Base-by-base conservation (phyloP, 2,888 invertebrate genomes). In the Cephalotes varians region DNA sequence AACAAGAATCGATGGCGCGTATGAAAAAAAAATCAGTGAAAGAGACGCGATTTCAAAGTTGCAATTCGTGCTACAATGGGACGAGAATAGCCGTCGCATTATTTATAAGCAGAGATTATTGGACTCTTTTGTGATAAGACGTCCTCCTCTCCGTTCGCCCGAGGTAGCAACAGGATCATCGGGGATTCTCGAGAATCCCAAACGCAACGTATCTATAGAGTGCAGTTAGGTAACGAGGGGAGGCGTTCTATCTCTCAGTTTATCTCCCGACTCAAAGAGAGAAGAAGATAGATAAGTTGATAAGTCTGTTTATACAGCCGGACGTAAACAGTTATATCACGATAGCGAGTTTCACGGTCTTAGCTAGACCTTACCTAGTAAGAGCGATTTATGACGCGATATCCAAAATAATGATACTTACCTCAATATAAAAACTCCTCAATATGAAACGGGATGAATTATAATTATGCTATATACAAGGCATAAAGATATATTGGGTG, bases 251-350 rank as follows among this genome's bases (percentile, higher is more conserved):
- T 51, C 65, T 37, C 25, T 49, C 34, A 31, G 47, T 56, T 34
- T 49, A 37, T 72, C 25, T 31, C 12, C 25, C 18, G 18, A 12
- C 18, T 31, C 10, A 51, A 25, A 71, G 25, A 73, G 62, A 56
- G 54, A 69, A 62, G n/a, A 25, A 86, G 86, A 85, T 85, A 76
- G 62, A 80, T 74, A 74, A 76, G 56, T 44, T 56, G 87, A 87
- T 87, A 87, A 82, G 86, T 56, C 72, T 69, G 76, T 88, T 88
- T 85, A 86, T 54, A 88, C 74, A 65, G 79, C 76, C 76, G 62
- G 86, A 84, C 79, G 83, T 72, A 87, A 87, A 87, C 80, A 82
- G 62, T 86, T 87, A 60, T 80, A 87, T 72, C 85, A 81, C 81
- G 83, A 81, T 87, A 87, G 84, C 87, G 76, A 84, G 79, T 40